These are phyloP conservation scores for Eudyptes chrysolophus DNA, from an alignment of 2,113 vertebrate species.

Conservation along the genomic window DNA sequence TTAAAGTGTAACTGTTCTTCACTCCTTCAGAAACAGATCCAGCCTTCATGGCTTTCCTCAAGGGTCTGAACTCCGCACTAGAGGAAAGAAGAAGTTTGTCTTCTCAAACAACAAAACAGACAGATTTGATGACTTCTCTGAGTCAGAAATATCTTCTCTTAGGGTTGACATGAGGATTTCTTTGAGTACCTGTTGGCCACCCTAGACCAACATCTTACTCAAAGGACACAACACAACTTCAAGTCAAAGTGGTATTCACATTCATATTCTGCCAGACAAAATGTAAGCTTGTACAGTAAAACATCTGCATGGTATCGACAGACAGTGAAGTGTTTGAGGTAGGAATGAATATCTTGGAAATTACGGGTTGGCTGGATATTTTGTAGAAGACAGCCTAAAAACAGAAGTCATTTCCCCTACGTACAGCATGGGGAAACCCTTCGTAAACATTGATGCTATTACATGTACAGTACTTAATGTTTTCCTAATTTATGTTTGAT, in stretches of 20 bases:
- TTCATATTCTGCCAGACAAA: background rate
- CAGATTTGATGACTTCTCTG: background rate
- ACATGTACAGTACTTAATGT: slow-evolving; percentile 7
- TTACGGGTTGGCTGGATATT: background rate
- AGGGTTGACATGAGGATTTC: background rate
- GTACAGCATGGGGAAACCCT: background rate
- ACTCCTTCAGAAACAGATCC: background rate
- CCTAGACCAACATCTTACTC: background rate
- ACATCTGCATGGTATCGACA: background rate
- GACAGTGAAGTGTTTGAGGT: background rate
- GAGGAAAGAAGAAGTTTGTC: background rate
- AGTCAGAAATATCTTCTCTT: background rate
- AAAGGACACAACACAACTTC: background rate
- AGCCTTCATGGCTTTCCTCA: background rate
- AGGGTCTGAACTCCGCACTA: background rate
- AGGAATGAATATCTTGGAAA: background rate
- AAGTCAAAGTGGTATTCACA: background rate
- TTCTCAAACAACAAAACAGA: background rate
- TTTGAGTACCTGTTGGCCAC: background rate
- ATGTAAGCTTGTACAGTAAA: background rate
- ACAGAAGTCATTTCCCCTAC: background rate
- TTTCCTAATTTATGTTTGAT: slow-evolving; percentile 65
- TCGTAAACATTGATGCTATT: background rate
- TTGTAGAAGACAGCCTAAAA: background rate
- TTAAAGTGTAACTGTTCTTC: background rate